Evolutionary conservation across 2,113 vertebrate genomes (phyloP), one percentile per base, ranked within the genome.

Genomic region (Erythrolamprus reginae): DNA sequence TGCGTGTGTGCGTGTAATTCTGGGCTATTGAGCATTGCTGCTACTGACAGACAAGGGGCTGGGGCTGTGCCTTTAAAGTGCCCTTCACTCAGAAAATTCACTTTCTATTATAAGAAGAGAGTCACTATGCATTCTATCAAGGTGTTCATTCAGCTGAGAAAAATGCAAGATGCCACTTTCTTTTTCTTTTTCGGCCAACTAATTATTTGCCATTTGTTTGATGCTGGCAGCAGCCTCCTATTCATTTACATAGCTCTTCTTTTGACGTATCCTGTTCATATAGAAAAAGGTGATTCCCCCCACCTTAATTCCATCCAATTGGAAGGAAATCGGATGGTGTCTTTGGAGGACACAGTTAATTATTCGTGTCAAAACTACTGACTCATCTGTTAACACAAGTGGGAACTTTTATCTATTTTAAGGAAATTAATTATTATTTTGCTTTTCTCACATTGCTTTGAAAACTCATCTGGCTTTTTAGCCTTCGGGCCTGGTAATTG

Each of bases 41-140:
- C 2, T 89, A 85, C 55, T 15, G 58, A 56, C 5, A 92, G 84
- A 91, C 52, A 42, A 82, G 6, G 6, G 26, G 10, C 12, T 90
- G 4, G 15, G 83, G 88, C 4, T 86, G 0, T 1, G 0, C 52
- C 82, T 93, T 95, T 65, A 89, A 93, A 93, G 4, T 88, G 45
- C 19, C 48, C 58, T 95, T 95, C 70, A 24, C 77, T 93, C 70
- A 91, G 70, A 95, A 93, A 94, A 90, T 65, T 93, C 85, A 38
- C 26, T 82, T 93, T 28, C 2, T 89, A 84, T 93, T 92, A 90
- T 5, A 90, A 77, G 82, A 87, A 9, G 90, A 50, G 77, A 90
- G 0, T 21, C 61, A 94, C n/a, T 61, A 38, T 90, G 87, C 24
- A 2, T 93, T 84, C 10, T 91, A 38, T 58, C 47, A 83, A 90